phyloP scores from a whole-genome alignment of 2,888 invertebrate genomes.

The Papilio gigon region DNA sequence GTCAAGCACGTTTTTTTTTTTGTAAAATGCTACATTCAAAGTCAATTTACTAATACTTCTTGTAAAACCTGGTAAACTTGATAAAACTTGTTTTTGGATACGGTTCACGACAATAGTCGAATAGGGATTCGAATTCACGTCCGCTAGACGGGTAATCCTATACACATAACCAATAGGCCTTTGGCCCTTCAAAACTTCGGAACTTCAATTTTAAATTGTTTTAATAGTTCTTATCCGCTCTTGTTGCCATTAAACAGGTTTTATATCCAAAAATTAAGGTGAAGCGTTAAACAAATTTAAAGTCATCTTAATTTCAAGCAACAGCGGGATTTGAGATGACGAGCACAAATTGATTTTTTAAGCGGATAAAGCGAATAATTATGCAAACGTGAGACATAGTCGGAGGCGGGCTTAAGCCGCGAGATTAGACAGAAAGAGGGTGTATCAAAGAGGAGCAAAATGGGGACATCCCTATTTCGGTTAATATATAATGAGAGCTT shows the following conservation, averaged over 20 bases:
- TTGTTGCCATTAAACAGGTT: neutral
- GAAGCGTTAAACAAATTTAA: conserved; percentile 29
- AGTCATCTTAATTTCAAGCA: conserved; percentile 30
- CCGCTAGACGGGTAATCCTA: too few relatives aligned
- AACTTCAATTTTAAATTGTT: too few relatives aligned
- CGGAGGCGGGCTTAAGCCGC: conserved; percentile 66
- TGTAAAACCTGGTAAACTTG: too few relatives aligned
- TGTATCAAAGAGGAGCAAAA: conserved; percentile 69
- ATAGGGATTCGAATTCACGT: too few relatives aligned
- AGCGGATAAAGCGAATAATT: conserved; percentile 72
- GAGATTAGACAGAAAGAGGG: conserved; percentile 66
- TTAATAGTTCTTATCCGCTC: too few relatives aligned
- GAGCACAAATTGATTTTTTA: conserved; percentile 68
- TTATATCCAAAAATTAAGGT: conserved; percentile 25
- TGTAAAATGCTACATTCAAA: neutral
- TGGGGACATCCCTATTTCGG: conserved; percentile 66
- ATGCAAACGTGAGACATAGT: conserved; percentile 71
- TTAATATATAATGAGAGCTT: conserved; percentile 77
- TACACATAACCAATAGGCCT: too few relatives aligned
- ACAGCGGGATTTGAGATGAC: conserved; percentile 45
- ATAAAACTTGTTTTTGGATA: too few relatives aligned
- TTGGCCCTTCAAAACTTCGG: too few relatives aligned
- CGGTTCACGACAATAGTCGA: too few relatives aligned
- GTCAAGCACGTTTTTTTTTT: too few relatives aligned
- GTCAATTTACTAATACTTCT: too few relatives aligned